Evolutionary conservation across 2,113 vertebrate genomes (phyloP).

Genomic region (Rhizomys pruinosus): DNA sequence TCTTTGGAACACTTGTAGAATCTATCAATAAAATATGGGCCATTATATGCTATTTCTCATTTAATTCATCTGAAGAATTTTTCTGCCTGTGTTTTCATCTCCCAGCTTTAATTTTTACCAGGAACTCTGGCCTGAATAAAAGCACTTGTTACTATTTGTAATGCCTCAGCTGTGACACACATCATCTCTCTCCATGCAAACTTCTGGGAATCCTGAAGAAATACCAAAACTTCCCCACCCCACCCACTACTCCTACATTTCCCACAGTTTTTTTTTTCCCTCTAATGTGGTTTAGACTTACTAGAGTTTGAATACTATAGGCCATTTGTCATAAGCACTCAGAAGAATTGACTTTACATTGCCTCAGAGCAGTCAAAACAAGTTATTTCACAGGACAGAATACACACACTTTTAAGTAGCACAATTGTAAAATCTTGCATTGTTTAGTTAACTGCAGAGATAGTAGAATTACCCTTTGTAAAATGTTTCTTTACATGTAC

Average conservation of each 20-base stretch:
- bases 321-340: slow-evolving; percentile 59
- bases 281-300: slow-evolving; percentile 27
- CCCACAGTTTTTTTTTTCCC: slow-evolving; percentile 75
- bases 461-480: not conserved
- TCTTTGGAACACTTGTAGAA: not conserved
- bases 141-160: slow-evolving; percentile 62
- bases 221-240: slow-evolving; percentile 27
- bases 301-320: slow-evolving; percentile 47
- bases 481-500: not conserved
- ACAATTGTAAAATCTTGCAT: not conserved
- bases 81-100: not conserved
- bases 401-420: not conserved
- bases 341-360: slow-evolving; percentile 32
- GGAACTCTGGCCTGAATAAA: slow-evolving; percentile 5
- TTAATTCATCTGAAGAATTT: slow-evolving; percentile 29
- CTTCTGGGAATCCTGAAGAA: slow-evolving; percentile 83
- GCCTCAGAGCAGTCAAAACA: not conserved
- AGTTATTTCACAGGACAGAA: slow-evolving; percentile 55
- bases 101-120: slow-evolving; percentile 30
- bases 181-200: slow-evolving; percentile 53
- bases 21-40: not conserved
- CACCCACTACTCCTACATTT: slow-evolving; percentile 72
- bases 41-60: not conserved
- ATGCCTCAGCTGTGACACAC: slow-evolving; percentile 57
- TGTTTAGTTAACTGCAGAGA: not conserved